Percentiles rank a stretch among this genome's conserved stretches.
Evolutionary conservation across 2,888 invertebrate species (phyloP).

Genomic region (Podotricha telesiphe): DNA sequence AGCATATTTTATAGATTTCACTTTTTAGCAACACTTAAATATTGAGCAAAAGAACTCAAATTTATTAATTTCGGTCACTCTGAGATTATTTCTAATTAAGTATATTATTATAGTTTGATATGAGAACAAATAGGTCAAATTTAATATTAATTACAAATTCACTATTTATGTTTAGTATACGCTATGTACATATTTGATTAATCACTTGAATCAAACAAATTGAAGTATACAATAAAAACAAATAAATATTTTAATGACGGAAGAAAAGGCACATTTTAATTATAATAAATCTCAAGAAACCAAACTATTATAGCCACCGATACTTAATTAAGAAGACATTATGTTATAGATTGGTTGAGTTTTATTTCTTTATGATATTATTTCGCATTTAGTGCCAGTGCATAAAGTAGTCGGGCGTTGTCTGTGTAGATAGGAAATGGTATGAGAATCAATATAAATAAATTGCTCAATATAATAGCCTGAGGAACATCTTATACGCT

Average conservation of each 20-base stretch:
- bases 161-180: background rate
- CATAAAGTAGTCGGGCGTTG: slow-evolving; percentile 66
- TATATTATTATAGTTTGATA: background rate
- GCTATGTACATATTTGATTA: background rate
- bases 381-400: slow-evolving; percentile 49
- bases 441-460: slow-evolving; percentile 77
- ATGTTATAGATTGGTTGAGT: slow-evolving; percentile 46
- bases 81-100: background rate
- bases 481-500: slow-evolving; percentile 59
- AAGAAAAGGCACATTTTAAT: slow-evolving; percentile 1
- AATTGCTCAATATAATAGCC: slow-evolving; percentile 76
- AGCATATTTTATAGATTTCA: background rate
- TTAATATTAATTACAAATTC: background rate
- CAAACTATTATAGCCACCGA: slow-evolving; percentile 35
- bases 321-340: slow-evolving; percentile 46
- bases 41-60: background rate
- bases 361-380: slow-evolving; percentile 53
- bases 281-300: slow-evolving; percentile 18
- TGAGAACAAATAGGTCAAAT: background rate
- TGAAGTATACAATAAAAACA: too few species aligned
- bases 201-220: background rate
- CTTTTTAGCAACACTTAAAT: background rate
- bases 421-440: slow-evolving; percentile 67
- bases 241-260: background rate
- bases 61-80: background rate